Evolutionary conservation across 2,797 vertebrate genomes (phyloP).

Genomic region (Falco berigora): DNA sequence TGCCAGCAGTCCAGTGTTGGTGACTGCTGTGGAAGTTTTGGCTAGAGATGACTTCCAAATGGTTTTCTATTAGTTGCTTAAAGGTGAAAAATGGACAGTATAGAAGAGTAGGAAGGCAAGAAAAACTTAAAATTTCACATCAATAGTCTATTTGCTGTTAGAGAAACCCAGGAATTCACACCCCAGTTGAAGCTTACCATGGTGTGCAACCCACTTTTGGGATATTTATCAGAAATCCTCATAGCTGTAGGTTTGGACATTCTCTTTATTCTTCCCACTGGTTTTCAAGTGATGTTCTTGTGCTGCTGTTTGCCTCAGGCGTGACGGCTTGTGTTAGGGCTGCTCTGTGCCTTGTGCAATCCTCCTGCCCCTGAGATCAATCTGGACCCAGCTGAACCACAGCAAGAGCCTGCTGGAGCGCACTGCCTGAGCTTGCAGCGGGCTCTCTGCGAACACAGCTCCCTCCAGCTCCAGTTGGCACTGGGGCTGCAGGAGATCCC

Average conservation of each 20-base stretch:
- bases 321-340: background rate
- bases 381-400: background rate
- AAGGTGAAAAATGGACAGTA: background rate
- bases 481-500: rapidly evolving
- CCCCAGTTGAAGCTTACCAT: background rate
- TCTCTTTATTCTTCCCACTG: background rate
- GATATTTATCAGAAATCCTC: background rate
- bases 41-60: background rate
- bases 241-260: rapidly evolving
- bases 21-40: background rate
- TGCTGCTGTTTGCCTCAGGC: background rate
- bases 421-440: background rate
- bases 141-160: background rate
- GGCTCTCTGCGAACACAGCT: background rate
- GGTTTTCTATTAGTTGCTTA: background rate
- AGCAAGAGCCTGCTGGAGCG: background rate
- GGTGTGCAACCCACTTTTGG: background rate
- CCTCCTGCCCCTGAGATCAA: background rate
- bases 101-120: background rate
- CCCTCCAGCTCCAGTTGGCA: background rate
- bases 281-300: background rate
- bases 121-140: background rate
- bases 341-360: background rate
- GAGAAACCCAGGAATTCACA: background rate
- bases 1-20: background rate